Conservation (phyloP, 2,888 invertebrate species). For the Elmis aenea region DNA sequence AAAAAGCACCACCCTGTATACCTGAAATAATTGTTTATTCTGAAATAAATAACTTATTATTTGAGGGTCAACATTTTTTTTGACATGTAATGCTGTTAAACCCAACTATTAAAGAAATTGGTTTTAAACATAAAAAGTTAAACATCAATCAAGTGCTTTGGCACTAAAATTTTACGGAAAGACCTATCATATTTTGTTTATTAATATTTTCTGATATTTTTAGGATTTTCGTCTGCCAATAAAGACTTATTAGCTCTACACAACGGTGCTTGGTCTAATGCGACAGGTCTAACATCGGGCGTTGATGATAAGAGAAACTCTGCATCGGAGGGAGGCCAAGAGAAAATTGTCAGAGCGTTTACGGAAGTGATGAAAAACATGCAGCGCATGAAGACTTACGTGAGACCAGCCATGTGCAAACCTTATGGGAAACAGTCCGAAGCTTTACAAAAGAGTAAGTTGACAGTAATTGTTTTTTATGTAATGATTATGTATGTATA, state of each 20-base stretch:
- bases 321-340: constrained; percentile 59
- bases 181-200: too few species aligned
- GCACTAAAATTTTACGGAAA: too few species aligned
- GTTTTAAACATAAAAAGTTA: too few species aligned
- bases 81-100: too few species aligned
- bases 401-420: constrained; percentile 85
- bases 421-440: constrained; percentile 88
- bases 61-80: too few species aligned
- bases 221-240: constrained; percentile 47
- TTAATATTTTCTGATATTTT: too few species aligned
- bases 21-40: too few species aligned
- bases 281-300: constrained; percentile 20
- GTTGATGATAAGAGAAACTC: constrained; percentile 41
- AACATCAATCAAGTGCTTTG: too few species aligned
- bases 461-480: not conserved
- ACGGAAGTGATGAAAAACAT: constrained; percentile 83
- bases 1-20: too few species aligned
- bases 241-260: constrained; percentile 64
- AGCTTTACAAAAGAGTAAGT: constrained; percentile 79
- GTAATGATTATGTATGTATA: not conserved
- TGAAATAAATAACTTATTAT: too few species aligned
- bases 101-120: too few species aligned
- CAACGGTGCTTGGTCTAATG: constrained; percentile 60
- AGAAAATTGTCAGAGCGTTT: constrained; percentile 80
- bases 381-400: constrained; percentile 83